phyloP scores from a whole-genome alignment of 2,888 invertebrate genomes.

The Apantesis nais region DNA sequence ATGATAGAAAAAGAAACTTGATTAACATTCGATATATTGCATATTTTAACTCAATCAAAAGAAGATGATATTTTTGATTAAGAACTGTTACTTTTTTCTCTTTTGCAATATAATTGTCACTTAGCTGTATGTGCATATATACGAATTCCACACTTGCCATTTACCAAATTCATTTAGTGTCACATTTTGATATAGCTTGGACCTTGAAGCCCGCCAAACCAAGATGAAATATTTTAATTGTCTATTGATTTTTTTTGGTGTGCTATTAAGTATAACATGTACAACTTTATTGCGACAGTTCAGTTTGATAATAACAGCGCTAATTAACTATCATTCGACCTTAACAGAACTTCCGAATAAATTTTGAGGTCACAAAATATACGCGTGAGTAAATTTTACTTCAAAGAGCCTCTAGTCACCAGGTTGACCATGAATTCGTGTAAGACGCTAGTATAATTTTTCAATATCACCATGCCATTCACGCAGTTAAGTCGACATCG shows the following conservation, averaged over 20 bases:
- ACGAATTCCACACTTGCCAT: background rate
- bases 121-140: background rate
- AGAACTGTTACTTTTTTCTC: background rate
- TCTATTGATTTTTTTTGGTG: background rate
- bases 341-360: constrained; percentile 10
- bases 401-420: constrained; percentile 7
- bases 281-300: background rate
- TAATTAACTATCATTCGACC: background rate
- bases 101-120: background rate
- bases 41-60: background rate
- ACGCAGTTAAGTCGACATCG: constrained; percentile 32
- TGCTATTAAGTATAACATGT: too few species aligned
- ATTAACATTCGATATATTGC: background rate
- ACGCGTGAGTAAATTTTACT: background rate
- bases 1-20: background rate
- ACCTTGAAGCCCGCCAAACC: background rate
- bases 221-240: background rate
- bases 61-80: background rate
- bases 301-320: background rate
- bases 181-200: background rate
- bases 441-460: constrained; percentile 5
- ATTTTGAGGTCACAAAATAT: constrained; percentile 12
- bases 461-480: constrained; percentile 11
- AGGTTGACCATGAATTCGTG: constrained; percentile 10
- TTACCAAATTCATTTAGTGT: background rate